Evolutionary conservation across 1,140 invertebrate genomes (phyloP).

Genomic region (Sogatella furcifera): DNA sequence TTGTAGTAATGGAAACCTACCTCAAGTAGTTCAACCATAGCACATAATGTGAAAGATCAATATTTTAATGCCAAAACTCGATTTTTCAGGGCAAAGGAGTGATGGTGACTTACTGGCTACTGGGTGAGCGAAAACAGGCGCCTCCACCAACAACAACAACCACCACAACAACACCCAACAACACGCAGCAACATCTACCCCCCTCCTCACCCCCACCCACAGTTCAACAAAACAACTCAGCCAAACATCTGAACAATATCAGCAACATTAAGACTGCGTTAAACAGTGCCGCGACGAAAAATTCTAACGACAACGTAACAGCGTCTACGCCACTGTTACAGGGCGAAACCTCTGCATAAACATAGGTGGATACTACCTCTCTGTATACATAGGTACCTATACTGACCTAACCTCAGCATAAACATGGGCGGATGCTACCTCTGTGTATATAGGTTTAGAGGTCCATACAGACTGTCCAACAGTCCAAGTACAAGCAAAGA

Average conservation of each 20-base stretch:
- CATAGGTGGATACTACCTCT: background rate
- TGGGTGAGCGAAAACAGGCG: constrained; percentile 45
- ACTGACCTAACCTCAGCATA: too few relatives aligned
- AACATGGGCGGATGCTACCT: too few relatives aligned
- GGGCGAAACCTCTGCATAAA: constrained; percentile 15
- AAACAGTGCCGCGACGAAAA: constrained; percentile 2
- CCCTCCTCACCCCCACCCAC: background rate
- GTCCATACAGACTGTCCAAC: too few relatives aligned
- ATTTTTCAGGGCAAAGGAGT: constrained; percentile 71
- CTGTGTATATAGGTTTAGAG: too few relatives aligned
- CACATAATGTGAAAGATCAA: too few relatives aligned
- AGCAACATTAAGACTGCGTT: constrained; percentile 15
- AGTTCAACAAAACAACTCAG: background rate
- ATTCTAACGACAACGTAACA: constrained; percentile 21
- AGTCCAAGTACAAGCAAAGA: too few relatives aligned
- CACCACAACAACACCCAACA: background rate
- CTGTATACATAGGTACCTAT: too few relatives aligned
- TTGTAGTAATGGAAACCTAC: too few relatives aligned
- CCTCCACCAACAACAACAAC: background rate
- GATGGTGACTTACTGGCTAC: constrained; percentile 84
- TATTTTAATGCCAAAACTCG: too few relatives aligned
- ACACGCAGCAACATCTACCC: background rate
- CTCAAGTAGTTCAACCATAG: too few relatives aligned
- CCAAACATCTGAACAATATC: constrained; percentile 4
- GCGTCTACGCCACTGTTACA: constrained; percentile 26